Percentiles rank a stretch among this genome's conserved stretches.
Evolutionary conservation across 35 echinoderm and acorn worm species (phyloP).

Genomic region (Nesometra sesokonis): DNA sequence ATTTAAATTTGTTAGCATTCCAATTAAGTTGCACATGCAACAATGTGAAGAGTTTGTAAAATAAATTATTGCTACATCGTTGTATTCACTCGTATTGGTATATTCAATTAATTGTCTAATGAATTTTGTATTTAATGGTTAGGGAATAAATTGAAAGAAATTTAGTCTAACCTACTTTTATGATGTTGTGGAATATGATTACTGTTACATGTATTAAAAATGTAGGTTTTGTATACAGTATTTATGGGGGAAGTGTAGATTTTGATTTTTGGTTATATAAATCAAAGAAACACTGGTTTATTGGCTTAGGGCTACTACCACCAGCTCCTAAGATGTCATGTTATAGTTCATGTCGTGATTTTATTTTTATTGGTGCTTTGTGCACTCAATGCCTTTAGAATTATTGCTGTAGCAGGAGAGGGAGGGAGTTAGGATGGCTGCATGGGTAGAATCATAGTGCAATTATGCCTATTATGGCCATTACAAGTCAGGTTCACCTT

Average conservation of each 20-base stretch:
- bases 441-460: neutral
- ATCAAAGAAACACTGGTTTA: too few species aligned
- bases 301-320: too few species aligned
- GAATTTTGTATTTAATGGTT: neutral
- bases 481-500: neutral
- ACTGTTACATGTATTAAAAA: too few species aligned
- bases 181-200: too few species aligned
- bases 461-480: neutral
- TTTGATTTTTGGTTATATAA: too few species aligned
- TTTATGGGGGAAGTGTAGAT: too few species aligned
- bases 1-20: slow-evolving; percentile 1
- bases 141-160: neutral
- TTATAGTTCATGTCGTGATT: too few species aligned
- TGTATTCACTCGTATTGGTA: neutral
- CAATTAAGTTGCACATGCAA: neutral
- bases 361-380: neutral
- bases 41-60: neutral
- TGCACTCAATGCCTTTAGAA: neutral
- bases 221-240: too few species aligned
- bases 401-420: neutral
- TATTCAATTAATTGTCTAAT: neutral
- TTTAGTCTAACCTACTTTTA: neutral
- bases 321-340: too few species aligned
- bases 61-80: neutral
- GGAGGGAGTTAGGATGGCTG: neutral